These are phyloP conservation scores for Atta texana DNA, from an alignment of 1,140 invertebrate species.

Conservation along the genomic window DNA sequence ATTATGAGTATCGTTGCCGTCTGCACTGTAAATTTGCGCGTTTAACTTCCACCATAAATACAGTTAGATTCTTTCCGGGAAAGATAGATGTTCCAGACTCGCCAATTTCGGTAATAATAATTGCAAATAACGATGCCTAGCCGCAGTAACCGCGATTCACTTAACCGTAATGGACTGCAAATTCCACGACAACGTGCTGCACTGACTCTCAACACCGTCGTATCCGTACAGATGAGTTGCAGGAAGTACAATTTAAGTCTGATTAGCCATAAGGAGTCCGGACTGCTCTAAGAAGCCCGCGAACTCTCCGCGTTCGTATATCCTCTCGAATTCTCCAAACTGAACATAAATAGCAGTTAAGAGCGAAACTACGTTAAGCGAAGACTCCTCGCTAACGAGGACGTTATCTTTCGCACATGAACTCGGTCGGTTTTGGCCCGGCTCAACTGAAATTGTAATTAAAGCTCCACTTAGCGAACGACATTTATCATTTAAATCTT, in stretches of 20 bases:
- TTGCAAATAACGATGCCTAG: constrained; percentile 21
- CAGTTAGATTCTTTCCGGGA: constrained; percentile 30
- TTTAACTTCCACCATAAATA: constrained; percentile 19
- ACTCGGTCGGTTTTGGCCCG: constrained; percentile 46
- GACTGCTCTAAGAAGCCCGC: constrained; percentile 47
- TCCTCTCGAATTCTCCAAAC: constrained; percentile 63
- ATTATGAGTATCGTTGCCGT: constrained; percentile 19
- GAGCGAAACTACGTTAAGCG: constrained; percentile 61
- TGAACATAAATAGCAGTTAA: constrained; percentile 65
- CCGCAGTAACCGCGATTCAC: constrained; percentile 35
- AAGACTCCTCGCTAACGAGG: constrained; percentile 46
- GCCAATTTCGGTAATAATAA: constrained; percentile 53
- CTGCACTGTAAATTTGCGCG: constrained; percentile 19
- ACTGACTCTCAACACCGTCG: constrained; percentile 9
- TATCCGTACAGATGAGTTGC: constrained; percentile 36
- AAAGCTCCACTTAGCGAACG: constrained; percentile 53
- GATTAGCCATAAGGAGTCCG: constrained; percentile 51
- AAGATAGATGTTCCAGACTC: constrained; percentile 10
- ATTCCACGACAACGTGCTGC: constrained; percentile 13
- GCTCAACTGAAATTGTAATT: constrained; percentile 53
- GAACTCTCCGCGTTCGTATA: constrained; percentile 53
- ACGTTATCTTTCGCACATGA: constrained; percentile 62
- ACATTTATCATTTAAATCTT: constrained; percentile 59
- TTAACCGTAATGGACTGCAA: constrained; percentile 55
- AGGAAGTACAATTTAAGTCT: constrained; percentile 61